phyloP scores from a whole-genome alignment of 2,888 invertebrate species.

The Sinelater perroti region DNA sequence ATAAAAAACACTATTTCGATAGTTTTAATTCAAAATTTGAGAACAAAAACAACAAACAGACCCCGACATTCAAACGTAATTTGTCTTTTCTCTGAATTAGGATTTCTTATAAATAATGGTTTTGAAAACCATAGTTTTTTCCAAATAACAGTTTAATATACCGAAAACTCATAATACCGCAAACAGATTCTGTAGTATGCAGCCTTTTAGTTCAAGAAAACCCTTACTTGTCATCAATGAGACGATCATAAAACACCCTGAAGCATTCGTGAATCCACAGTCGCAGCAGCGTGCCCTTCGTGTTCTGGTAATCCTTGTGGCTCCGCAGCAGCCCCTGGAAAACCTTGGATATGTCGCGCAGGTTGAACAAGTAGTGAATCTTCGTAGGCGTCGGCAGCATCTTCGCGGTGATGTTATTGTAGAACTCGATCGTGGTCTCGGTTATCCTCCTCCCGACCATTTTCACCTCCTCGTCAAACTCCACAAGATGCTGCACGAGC shows the following conservation, averaged over 20 bases:
- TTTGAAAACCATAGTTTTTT: no score
- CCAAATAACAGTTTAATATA: no score
- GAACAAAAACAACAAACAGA: no score
- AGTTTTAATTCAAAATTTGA: no score
- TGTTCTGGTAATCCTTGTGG: constrained; percentile 79
- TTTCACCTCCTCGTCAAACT: constrained; percentile 84
- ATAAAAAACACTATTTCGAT: no score
- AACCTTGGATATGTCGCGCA: constrained; percentile 87
- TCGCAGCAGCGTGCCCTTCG: constrained; percentile 73
- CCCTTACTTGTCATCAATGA: constrained; percentile 79
- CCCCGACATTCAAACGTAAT: no score
- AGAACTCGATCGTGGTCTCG: constrained; percentile 79
- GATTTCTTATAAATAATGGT: no score
- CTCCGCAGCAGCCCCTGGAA: constrained; percentile 83
- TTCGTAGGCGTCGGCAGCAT: constrained; percentile 89
- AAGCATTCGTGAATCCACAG: constrained; percentile 90
- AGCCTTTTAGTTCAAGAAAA: no score
- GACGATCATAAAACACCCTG: constrained; percentile 83
- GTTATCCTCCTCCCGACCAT: constrained; percentile 74
- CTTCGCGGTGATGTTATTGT: constrained; percentile 74
- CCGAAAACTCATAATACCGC: no score
- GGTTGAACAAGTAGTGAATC: constrained; percentile 89
- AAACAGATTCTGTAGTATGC: no score
- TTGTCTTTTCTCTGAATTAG: no score
- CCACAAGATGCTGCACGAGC: constrained; percentile 78